These are phyloP conservation scores for Zelleria hepariella DNA, from an alignment of 2,888 invertebrate genomes.

Conservation along the genomic window DNA sequence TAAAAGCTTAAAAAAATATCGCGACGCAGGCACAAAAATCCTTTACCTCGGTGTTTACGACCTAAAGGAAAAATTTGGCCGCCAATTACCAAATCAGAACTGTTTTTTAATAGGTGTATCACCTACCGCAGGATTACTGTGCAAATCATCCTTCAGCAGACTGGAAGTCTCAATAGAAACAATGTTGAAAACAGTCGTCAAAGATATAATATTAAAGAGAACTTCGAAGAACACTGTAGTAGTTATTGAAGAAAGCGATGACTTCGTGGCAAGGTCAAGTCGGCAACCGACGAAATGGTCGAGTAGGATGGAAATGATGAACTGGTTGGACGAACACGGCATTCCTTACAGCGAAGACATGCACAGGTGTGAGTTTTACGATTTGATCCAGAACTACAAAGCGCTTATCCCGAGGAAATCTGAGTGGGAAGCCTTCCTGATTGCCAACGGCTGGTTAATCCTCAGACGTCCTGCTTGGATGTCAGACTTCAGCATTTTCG, in stretches of 20 bases:
- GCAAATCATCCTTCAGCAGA: too few relatives aligned
- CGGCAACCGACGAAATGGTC: background rate
- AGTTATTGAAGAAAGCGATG: constrained; percentile 2
- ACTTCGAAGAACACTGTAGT: constrained; percentile 3
- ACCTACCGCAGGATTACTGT: background rate
- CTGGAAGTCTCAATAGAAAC: too few relatives aligned
- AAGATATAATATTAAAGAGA: too few relatives aligned
- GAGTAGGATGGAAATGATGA: constrained; percentile 5
- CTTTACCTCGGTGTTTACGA: constrained; percentile 6
- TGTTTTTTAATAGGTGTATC: background rate
- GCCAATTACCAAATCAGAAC: too few relatives aligned
- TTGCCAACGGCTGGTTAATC: background rate
- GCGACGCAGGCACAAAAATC: constrained; percentile 3
- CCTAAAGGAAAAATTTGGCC: background rate
- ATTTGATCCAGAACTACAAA: constrained; percentile 2
- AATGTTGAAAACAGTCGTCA: too few relatives aligned
- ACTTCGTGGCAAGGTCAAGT: background rate
- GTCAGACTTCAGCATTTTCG: background rate
- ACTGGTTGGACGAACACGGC: constrained; percentile 3
- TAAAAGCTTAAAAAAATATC: constrained; percentile 3
- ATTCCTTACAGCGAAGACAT: constrained; percentile 4
- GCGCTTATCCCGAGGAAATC: background rate
- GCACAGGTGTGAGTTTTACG: constrained; percentile 8
- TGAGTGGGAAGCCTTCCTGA: background rate
- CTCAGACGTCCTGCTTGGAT: background rate